Percentiles rank a stretch among this genome's conserved stretches.
phyloP scores from a whole-genome alignment of 2,113 vertebrate species.

The Malurus cyaneus region DNA sequence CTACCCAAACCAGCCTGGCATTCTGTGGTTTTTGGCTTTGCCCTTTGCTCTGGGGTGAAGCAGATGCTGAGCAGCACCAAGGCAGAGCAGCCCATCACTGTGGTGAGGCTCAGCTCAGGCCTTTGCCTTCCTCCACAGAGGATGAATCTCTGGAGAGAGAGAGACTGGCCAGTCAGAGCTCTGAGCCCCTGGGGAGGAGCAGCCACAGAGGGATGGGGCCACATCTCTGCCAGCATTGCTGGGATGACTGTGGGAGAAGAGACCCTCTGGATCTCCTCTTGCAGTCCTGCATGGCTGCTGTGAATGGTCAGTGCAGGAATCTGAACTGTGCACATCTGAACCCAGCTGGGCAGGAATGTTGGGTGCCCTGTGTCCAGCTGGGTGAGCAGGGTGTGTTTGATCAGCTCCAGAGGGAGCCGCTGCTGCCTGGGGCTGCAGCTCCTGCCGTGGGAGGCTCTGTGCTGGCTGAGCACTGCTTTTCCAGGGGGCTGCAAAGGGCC shows the following conservation, averaged over 20 bases:
- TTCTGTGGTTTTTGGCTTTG: background rate
- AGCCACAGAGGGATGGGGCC: rapidly evolving
- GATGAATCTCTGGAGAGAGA: background rate
- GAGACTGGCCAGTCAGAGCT: background rate
- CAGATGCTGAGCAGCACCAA: background rate
- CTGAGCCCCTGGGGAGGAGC: background rate
- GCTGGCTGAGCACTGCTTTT: rapidly evolving
- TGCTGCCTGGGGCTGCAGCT: background rate
- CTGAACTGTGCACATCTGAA: too few relatives aligned
- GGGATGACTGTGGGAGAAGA: background rate
- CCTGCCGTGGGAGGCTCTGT: rapidly evolving
- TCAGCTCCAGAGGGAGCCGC: rapidly evolving
- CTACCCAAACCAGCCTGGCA: too few relatives aligned
- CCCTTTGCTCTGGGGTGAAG: background rate
- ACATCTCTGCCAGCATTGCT: background rate
- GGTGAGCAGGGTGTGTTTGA: background rate
- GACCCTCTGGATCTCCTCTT: background rate
- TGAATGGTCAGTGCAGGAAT: too few relatives aligned
- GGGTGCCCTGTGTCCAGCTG: background rate
- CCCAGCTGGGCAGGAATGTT: background rate
- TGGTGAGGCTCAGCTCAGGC: background rate
- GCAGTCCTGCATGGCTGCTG: background rate
- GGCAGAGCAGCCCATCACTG: background rate
- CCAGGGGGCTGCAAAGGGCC: background rate
- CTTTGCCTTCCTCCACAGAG: background rate